Conservation (phyloP, 2,113 vertebrate genomes). For the Phaethornis superciliosus region DNA sequence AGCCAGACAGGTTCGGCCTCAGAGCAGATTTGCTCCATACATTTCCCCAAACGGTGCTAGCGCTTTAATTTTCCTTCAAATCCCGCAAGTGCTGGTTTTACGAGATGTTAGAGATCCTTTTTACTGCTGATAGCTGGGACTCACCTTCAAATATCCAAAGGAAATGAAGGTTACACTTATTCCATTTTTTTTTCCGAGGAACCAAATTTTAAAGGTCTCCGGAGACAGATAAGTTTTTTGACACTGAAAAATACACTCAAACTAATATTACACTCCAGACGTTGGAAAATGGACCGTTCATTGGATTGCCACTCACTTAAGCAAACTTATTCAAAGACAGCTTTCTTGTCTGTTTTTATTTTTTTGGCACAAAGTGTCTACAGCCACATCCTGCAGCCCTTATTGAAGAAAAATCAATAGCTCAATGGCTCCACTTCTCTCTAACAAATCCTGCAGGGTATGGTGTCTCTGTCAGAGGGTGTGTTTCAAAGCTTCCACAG, state of each 20-base stretch:
- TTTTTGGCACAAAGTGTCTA: slow-evolving; percentile 11
- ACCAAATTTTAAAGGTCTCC: slow-evolving; percentile 46
- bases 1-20: neutral
- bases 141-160: slow-evolving; percentile 45
- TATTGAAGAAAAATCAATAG: neutral
- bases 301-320: slow-evolving; percentile 23
- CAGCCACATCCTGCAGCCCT: slow-evolving; percentile 16
- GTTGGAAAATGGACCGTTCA: slow-evolving; percentile 18
- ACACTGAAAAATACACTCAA: slow-evolving; percentile 52
- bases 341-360: slow-evolving; percentile 39
- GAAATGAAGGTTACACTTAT: slow-evolving; percentile 39
- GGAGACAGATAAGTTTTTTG: slow-evolving; percentile 47
- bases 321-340: slow-evolving; percentile 32
- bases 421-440: neutral
- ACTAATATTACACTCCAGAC: slow-evolving; percentile 33
- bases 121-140: slow-evolving; percentile 19
- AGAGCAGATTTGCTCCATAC: neutral
- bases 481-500: neutral
- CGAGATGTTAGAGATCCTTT: slow-evolving; percentile 28
- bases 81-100: slow-evolving; percentile 7
- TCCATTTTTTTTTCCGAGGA: neutral
- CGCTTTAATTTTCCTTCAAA: neutral
- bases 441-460: neutral
- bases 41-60: neutral
- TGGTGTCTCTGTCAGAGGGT: neutral